These are phyloP conservation scores for Delphinus delphis DNA, from an alignment of 2,113 vertebrate species.

Conservation along the genomic window DNA sequence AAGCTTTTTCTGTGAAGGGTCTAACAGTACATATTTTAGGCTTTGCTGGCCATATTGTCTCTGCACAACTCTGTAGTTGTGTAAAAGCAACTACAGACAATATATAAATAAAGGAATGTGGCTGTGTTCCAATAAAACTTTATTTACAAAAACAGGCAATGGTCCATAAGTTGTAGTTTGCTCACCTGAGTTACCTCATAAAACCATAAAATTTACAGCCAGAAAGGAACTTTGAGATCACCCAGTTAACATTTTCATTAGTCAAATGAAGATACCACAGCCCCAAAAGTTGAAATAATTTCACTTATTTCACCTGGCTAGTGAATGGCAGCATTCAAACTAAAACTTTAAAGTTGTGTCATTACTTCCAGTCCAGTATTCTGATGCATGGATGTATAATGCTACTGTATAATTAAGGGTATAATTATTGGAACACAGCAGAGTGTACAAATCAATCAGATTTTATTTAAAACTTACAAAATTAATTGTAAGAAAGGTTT, in stretches of 20 bases:
- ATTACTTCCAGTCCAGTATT: background rate
- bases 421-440: background rate
- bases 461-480: constrained; percentile 27
- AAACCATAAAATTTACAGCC: background rate
- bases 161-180: background rate
- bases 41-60: background rate
- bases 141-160: constrained; percentile 6
- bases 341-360: background rate
- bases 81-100: background rate
- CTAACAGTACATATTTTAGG: background rate
- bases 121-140: background rate
- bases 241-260: constrained; percentile 18
- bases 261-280: background rate
- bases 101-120: background rate
- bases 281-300: background rate
- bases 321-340: background rate
- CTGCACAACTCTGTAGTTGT: background rate
- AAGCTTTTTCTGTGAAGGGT: background rate
- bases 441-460: background rate
- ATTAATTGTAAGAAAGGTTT: background rate
- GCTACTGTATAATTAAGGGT: background rate
- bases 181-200: background rate
- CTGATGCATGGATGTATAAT: background rate
- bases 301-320: background rate
- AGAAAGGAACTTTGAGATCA: background rate